Evolutionary conservation across 2,888 invertebrate genomes (phyloP).

Genomic region (Chrysopilus asiliformis): DNA sequence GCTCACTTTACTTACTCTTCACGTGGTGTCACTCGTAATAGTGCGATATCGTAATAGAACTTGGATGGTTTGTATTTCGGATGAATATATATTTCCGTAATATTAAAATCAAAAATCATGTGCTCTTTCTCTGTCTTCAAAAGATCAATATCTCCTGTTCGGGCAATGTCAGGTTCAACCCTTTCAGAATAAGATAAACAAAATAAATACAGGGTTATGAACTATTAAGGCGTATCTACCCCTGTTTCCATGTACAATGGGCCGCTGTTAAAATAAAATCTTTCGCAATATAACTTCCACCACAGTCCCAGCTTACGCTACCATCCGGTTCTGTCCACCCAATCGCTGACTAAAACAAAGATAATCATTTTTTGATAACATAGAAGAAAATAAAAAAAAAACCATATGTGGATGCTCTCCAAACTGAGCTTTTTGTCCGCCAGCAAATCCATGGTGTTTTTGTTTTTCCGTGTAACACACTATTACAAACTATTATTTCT

Average conservation of each 20-base stretch:
- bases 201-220: background rate
- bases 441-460: constrained; percentile 38
- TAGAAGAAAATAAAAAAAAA: constrained; percentile 8
- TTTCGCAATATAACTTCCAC: constrained; percentile 9
- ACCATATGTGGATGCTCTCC: constrained; percentile 48
- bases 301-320: constrained; percentile 8
- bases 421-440: constrained; percentile 37
- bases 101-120: constrained; percentile 29
- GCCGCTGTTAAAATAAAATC: constrained; percentile 13
- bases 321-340: constrained; percentile 13
- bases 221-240: background rate
- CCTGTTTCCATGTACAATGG: constrained; percentile 11
- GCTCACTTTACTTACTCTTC: constrained; percentile 6
- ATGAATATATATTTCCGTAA: constrained; percentile 31
- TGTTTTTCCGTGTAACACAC: too few species aligned
- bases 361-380: background rate
- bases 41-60: constrained; percentile 50
- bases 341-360: constrained; percentile 21
- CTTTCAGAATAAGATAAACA: constrained; percentile 5
- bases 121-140: constrained; percentile 29
- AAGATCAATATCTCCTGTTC: constrained; percentile 39
- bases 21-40: constrained; percentile 37
- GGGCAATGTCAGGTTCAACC: constrained; percentile 30
- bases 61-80: constrained; percentile 33
- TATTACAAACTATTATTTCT: too few species aligned